Evolutionary conservation across 2,888 invertebrate species (phyloP), one percentile per base, ranked within the genome.

Genomic region (Drepana falcataria): DNA sequence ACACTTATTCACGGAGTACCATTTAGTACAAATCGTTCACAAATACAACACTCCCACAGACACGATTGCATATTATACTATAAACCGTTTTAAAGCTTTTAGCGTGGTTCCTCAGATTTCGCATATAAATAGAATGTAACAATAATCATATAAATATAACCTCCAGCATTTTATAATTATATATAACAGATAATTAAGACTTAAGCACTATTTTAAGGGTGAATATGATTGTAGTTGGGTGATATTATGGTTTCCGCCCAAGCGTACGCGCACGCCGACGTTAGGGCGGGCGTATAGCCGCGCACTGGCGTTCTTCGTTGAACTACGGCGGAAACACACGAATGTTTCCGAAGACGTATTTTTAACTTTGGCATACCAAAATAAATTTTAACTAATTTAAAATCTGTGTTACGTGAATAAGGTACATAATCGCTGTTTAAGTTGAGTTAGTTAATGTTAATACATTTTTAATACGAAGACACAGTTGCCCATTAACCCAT

Each of bases 401-500:
- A 57, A 61, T 61, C 60, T 74, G 70, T 64, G 54, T 33, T 55
- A 57, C 49, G 7, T 55, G 51, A 55, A 55, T 64, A 75, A 64
- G 66, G 65, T 68, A 54, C 55, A 60, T 61, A 57, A 61, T 60
- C 37, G 49, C 35, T 47, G 58, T 3, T n/a, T 47, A 53, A 61
- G 48, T 41, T 44, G 51, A 54, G 40, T 49, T 58, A 59, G 59
- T 57, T 53, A 9, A 52, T 60, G 52, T 60, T 60, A 59, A 60
- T 77, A 75, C 75, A 78, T 82, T 83, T 77, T 78, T 79, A 79
- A 81, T 79, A 77, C 65, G 74, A 73, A 73, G 67, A 71, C 72
- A 65, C 60, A 70, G 70, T 73, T 82, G 78, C 79, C 81, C 80
- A 85, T 85, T 88, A 88, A 88, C 89, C 89, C 75, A 88, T 83